Base-by-base conservation (phyloP, 2,888 invertebrate genomes). In the Agrochola litura region DNA sequence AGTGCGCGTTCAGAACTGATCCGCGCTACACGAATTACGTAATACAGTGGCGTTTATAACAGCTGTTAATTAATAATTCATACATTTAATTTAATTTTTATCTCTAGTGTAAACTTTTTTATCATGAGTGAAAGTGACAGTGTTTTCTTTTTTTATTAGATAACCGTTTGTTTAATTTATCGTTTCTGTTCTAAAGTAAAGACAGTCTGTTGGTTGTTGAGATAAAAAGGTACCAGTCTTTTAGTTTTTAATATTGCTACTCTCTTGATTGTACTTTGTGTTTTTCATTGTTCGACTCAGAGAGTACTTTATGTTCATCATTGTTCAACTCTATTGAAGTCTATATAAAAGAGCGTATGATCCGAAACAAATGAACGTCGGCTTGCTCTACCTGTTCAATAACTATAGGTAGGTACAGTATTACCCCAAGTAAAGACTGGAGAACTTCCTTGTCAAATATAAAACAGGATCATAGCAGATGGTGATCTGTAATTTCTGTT, bases 121-220 rank as follows among this genome's bases (percentile, higher is more conserved):
- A 66, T 64, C 4, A 69, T 73, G 64, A 69, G 81, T 84, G 81
- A 84, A 81, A 76, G 86, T 81, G 43, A 30, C 8, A 22, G 65
- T 80, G 30, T 64, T 73, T 68, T 73, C 19, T 72, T 22, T 61
- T 61, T 77, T 76, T 78, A n/a, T 66, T 74, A 54, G 14, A 63
- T 72, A 72, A 43, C 43, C 12, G 30, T 63, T 70, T 71, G n/a
- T 58, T 58, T 58, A 19, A 56, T 68, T 68, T 37, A 16, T 37
- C 30, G 10, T 9, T 9, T 22, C 0, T 63, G n/a, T 56, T 49
- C 4, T 73, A n/a, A 65, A 65, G 52, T 80, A 6, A 16, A 37
- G 1, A 19, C 19, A 46, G 54, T 6, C 9, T 52, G 56, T 41
- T 25, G 6, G 2, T 14, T 56, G 56, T 30, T 22, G 9, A 37